phyloP scores from a whole-genome alignment of 2,113 vertebrate genomes.

The Pollimyrus isidori region DNA sequence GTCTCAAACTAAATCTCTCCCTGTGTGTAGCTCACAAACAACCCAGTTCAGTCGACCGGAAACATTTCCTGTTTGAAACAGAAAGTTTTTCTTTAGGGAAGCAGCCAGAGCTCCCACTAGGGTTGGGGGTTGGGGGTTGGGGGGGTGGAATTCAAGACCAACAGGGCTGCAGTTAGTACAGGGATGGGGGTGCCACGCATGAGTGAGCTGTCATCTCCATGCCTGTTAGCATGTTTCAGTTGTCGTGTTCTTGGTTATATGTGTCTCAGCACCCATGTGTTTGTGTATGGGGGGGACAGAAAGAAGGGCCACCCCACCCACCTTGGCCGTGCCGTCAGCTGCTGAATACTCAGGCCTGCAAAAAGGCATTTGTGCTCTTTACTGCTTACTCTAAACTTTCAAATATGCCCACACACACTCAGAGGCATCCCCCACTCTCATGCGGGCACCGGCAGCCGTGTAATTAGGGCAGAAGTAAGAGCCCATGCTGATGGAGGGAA shows the following conservation, averaged over 20 bases:
- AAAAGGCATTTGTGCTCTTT: not conserved
- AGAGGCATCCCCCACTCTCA: not conserved
- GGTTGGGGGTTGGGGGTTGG: too few relatives aligned
- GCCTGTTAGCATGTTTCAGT: not conserved
- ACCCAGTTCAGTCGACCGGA: not conserved
- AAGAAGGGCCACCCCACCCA: not conserved
- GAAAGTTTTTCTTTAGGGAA: not conserved
- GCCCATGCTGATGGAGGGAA: not conserved
- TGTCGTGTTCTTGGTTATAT: not conserved
- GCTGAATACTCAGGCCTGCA: not conserved
- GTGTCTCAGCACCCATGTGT: not conserved
- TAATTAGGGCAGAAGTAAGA: slow-evolving; percentile 9
- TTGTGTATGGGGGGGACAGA: not conserved
- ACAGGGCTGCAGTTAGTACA: too few relatives aligned
- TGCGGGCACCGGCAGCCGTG: not conserved
- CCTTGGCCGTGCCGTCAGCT: not conserved
- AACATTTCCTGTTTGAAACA: not conserved
- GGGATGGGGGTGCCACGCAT: not conserved
- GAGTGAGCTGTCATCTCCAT: not conserved
- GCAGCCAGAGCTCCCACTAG: not conserved
- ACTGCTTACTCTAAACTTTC: not conserved
- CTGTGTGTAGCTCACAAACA: not conserved
- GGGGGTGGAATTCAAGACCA: not conserved
- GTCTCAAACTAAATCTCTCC: not conserved
- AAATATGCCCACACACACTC: not conserved